A percentile compares a stretch with the other conserved stretches of the same genome.
phyloP scores from a whole-genome alignment of 2,888 invertebrate genomes.

The Perithous albicinctus region DNA sequence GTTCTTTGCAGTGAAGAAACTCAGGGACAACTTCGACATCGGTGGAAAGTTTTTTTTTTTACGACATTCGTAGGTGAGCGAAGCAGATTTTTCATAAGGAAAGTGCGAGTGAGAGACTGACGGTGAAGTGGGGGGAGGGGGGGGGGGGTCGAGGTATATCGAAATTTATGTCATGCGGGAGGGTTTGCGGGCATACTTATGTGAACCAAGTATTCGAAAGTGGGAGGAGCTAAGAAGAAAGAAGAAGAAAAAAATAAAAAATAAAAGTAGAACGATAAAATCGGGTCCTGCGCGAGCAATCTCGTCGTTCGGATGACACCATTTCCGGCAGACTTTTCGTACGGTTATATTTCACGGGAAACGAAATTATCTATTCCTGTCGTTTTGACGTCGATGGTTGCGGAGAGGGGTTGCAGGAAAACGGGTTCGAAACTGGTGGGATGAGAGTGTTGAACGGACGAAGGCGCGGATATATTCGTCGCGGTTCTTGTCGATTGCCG shows the following conservation, averaged over 20 bases:
- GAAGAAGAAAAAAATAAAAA: constrained; percentile 21
- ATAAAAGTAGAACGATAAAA: constrained; percentile 68
- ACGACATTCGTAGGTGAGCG: constrained; percentile 68
- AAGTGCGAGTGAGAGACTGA: constrained; percentile 39
- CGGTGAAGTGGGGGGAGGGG: constrained; percentile 55
- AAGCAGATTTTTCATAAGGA: constrained; percentile 64
- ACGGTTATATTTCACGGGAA: constrained; percentile 49
- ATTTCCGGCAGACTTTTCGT: constrained; percentile 36
- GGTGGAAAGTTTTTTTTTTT: constrained; percentile 64
- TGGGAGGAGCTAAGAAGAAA: background rate
- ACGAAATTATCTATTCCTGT: constrained; percentile 32
- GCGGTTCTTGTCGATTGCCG: constrained; percentile 9
- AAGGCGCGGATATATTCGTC: background rate
- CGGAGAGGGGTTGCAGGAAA: background rate
- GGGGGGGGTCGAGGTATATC: constrained; percentile 56
- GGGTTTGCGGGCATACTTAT: constrained; percentile 49
- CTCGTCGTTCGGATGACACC: constrained; percentile 48
- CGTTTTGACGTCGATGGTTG: background rate
- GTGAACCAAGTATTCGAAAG: constrained; percentile 26
- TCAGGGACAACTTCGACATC: constrained; percentile 62
- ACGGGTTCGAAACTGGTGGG: background rate
- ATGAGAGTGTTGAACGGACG: background rate
- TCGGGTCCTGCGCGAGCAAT: constrained; percentile 61
- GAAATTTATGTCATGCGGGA: constrained; percentile 67
- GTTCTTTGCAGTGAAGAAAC: constrained; percentile 51